These are phyloP conservation scores for Formica aserva DNA, from an alignment of 2,888 invertebrate species.

Conservation along the genomic window DNA sequence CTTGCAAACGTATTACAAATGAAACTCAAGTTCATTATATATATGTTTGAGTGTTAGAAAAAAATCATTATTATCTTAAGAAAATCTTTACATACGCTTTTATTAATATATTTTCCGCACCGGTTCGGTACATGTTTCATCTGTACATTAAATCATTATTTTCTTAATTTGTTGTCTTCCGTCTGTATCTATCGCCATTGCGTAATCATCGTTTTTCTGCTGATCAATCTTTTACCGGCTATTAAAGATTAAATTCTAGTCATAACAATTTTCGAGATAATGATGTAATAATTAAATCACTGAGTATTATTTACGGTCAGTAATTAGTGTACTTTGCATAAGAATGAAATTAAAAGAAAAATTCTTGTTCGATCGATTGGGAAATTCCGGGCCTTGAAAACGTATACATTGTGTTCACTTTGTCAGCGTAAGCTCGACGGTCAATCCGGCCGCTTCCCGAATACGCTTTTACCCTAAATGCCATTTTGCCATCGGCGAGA, in stretches of 20 bases:
- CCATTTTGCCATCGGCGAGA: constrained; percentile 70
- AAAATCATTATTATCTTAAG: background rate
- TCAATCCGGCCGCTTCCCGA: constrained; percentile 69
- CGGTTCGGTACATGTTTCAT: background rate
- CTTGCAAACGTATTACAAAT: background rate
- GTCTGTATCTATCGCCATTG: background rate
- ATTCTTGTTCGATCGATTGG: constrained; percentile 46
- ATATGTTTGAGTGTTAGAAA: background rate
- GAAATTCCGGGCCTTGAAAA: constrained; percentile 48
- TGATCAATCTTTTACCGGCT: background rate
- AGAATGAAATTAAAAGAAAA: constrained; percentile 4
- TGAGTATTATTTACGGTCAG: constrained; percentile 22
- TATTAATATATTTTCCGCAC: background rate
- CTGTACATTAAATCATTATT: background rate
- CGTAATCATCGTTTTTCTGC: background rate
- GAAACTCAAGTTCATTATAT: background rate
- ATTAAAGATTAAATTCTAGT: background rate
- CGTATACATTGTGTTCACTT: constrained; percentile 47
- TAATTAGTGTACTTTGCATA: constrained; percentile 54
- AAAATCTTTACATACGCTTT: background rate
- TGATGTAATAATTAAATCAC: constrained; percentile 37
- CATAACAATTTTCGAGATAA: background rate
- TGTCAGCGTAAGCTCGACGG: constrained; percentile 64
- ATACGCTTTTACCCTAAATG: constrained; percentile 78
- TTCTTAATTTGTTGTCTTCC: background rate